Conservation (phyloP, 2,797 vertebrate genomes). For the Rhincodon typus region DNA sequence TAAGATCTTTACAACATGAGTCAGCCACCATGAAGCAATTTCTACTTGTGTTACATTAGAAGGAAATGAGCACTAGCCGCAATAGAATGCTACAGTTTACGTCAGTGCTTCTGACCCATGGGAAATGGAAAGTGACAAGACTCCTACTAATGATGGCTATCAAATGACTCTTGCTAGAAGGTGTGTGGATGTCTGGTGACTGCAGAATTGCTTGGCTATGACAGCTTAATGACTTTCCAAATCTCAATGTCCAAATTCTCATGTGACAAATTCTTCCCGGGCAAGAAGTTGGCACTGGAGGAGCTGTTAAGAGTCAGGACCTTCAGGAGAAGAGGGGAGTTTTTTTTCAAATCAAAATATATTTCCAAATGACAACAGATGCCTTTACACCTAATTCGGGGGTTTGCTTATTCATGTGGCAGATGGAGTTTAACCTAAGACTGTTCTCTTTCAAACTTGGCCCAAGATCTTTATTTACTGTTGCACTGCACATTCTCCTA, state of each 20-base stretch:
- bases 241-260: neutral
- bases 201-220: neutral
- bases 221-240: neutral
- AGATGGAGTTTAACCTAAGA: neutral
- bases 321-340: neutral
- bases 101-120: neutral
- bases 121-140: neutral
- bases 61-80: neutral
- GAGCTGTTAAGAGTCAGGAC: neutral
- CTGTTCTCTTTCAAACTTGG: neutral
- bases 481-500: neutral
- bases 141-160: neutral
- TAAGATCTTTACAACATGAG: neutral
- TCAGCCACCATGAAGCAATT: neutral
- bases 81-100: neutral
- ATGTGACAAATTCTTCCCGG: neutral
- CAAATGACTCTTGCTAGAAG: neutral
- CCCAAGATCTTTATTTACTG: neutral
- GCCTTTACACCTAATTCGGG: neutral
- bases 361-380: neutral
- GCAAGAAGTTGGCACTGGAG: too few relatives aligned
- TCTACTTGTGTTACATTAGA: neutral
- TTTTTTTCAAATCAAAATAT: neutral
- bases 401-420: neutral
- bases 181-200: neutral